Evolutionary conservation across 2,888 invertebrate genomes (phyloP).

Genomic region (Auanema freiburgensis): DNA sequence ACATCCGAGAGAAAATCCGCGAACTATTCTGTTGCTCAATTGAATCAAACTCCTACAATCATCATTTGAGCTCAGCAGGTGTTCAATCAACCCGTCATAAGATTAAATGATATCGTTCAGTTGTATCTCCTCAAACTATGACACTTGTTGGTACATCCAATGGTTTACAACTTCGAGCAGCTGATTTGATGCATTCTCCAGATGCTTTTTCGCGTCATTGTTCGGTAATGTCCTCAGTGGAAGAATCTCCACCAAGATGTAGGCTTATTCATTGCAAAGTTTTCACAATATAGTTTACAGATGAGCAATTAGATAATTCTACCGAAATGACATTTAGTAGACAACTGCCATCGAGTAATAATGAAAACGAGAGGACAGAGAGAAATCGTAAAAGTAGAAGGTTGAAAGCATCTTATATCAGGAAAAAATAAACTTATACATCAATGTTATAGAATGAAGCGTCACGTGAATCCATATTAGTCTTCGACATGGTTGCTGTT

Average conservation of each 20-base stretch:
- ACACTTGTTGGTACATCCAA: constrained; percentile 53
- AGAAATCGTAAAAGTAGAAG: no score
- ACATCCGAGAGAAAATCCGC: constrained; percentile 56
- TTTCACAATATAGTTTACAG: no score
- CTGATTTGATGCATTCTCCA: constrained; percentile 10
- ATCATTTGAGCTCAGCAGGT: constrained; percentile 22
- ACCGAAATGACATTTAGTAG: no score
- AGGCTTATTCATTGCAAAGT: background rate
- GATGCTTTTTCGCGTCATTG: constrained; percentile 11
- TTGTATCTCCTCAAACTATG: constrained; percentile 40
- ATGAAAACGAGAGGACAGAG: no score
- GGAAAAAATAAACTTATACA: no score
- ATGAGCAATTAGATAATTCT: no score
- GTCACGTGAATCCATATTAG: no score
- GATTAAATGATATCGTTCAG: background rate
- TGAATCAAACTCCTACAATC: constrained; percentile 43
- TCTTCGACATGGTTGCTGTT: no score
- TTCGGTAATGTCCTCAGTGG: constrained; percentile 20
- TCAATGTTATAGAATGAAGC: no score
- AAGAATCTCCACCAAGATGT: constrained; percentile 19
- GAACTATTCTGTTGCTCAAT: constrained; percentile 53
- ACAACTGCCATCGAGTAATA: no score
- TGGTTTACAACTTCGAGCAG: constrained; percentile 43
- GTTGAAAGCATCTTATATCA: no score
- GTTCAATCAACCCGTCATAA: no score